Evolutionary conservation across 2,797 vertebrate species (phyloP).

Genomic region (Microhierax caerulescens): DNA sequence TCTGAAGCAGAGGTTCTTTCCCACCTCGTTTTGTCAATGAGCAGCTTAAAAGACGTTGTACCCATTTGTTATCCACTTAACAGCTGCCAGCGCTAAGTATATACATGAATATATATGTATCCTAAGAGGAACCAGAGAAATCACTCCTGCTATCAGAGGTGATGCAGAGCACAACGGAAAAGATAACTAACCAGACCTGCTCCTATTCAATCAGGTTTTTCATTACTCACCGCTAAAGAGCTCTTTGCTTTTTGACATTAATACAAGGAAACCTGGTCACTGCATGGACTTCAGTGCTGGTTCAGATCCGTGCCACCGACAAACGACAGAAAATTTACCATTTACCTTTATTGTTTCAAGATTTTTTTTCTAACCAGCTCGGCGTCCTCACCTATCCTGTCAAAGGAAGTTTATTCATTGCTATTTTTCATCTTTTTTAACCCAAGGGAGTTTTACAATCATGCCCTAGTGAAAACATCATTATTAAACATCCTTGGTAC

Average conservation of each 20-base stretch:
- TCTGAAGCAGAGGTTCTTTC: not conserved
- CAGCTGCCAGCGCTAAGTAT: not conserved
- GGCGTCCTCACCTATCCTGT: not conserved
- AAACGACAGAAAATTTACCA: not conserved
- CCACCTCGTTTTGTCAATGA: not conserved
- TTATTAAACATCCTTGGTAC: not conserved
- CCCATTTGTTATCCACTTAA: not conserved
- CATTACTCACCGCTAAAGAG: not conserved
- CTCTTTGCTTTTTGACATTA: not conserved
- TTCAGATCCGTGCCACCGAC: not conserved
- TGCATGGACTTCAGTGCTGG: accelerated
- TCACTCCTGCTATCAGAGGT: not conserved
- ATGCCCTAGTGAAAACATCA: not conserved
- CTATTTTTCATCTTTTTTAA: not conserved
- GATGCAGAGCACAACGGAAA: not conserved
- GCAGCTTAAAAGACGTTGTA: not conserved
- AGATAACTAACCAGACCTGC: not conserved
- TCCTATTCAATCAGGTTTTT: not conserved
- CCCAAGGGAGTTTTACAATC: not conserved
- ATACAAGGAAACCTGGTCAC: not conserved
- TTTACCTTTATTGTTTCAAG: not conserved
- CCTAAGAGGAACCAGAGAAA: not conserved
- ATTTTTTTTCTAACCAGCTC: not conserved
- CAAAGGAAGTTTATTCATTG: not conserved
- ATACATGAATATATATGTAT: not conserved